Evolutionary conservation across 2,888 invertebrate species (phyloP), one percentile per base, ranked within the genome.

Genomic region (Ophioninae sp.): DNA sequence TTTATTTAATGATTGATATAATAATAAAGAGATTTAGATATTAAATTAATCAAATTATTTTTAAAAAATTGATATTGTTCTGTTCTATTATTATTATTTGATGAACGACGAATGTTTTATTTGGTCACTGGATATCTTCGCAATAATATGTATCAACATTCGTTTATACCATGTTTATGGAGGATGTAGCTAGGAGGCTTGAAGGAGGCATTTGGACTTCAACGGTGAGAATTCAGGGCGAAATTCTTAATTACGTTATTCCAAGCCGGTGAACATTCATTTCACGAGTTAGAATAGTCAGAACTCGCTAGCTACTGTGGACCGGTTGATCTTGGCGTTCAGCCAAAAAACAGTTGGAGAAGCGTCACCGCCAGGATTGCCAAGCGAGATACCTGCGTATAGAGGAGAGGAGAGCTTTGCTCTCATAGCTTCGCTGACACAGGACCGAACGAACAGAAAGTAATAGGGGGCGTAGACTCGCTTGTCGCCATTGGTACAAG

Each of bases 191-290:
- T 30, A 30, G 30, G 30, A 30, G 30, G 30, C 30, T 30, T 30
- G 30, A 30, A 30, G 30, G 30, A 30, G 56, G 72, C 61, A 44
- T 77, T 44, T 68, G 67, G 73, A 73, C 65, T 59, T 62, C 44
- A 56, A 50, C 69, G 56, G 74, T 77, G 82, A 84, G 67, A 88
- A 86, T 85, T 86, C 87, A 87, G 89, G 87, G 88, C 86, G 83
- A 87, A 87, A 87, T 86, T 89, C 89, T 91, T 90, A 91, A 90
- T 91, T 91, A 87, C 89, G 88, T 90, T 89, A 91, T 90, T 89
- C 87, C 88, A 87, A 87, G 85, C 86, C 87, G 88, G 86, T 88
- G 88, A 87, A 78, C 81, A 81, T 83, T 83, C 83, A 83, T 79
- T 79, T 80, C 83, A 61, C 65, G 62, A 77, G 64, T 68, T 76